Conservation (phyloP, 1,140 invertebrate genomes). For the Drosophila lacertosa region DNA sequence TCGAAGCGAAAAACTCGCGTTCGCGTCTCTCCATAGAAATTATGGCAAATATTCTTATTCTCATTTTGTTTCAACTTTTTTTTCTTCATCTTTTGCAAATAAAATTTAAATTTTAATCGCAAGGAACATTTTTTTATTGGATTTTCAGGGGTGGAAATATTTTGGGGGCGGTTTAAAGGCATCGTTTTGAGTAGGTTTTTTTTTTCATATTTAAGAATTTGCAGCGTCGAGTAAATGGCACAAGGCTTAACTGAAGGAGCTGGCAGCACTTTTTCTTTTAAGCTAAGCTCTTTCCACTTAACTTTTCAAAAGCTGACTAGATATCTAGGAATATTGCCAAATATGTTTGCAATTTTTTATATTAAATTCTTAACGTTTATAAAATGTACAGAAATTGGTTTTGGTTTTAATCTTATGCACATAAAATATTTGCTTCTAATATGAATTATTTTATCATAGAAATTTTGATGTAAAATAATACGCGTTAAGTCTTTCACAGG, state of each 20-base stretch:
- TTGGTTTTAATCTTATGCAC: too few species aligned
- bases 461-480: too few species aligned
- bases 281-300: not conserved
- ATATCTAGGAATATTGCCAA: too few species aligned
- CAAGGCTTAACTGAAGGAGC: not conserved
- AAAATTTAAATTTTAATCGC: slow-evolving; percentile 77
- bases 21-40: slow-evolving; percentile 52
- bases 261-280: not conserved
- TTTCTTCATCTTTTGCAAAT: slow-evolving; percentile 32
- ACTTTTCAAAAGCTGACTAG: too few species aligned
- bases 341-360: too few species aligned
- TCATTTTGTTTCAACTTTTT: slow-evolving; percentile 15
- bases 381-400: too few species aligned
- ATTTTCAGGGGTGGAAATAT: slow-evolving; percentile 28
- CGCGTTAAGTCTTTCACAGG: too few species aligned
- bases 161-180: not conserved
- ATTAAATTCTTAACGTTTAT: too few species aligned
- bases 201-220: not conserved
- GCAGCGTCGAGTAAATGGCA: not conserved
- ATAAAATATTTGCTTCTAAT: too few species aligned
- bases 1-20: slow-evolving; percentile 15
- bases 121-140: slow-evolving; percentile 38
- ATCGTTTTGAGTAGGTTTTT: not conserved
- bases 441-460: too few species aligned
- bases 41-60: slow-evolving; percentile 65